Base-by-base conservation (phyloP, 2,797 vertebrate genomes). In the Characodon lateralis region DNA sequence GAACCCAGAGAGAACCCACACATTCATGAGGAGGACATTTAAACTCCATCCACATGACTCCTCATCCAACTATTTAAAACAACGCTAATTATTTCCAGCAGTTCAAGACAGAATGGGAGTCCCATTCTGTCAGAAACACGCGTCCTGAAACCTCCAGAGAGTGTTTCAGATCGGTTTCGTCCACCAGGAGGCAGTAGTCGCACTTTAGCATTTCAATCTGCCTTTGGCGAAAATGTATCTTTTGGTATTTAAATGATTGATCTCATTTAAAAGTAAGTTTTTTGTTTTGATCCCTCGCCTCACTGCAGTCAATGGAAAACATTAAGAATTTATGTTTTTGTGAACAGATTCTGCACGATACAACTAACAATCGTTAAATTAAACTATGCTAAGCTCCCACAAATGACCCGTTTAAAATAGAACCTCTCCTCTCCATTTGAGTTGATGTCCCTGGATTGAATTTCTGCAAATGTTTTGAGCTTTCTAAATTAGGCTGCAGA, bases 311-410 rank as follows among this genome's bases (percentile, higher is more conserved):
- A 10, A 68, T 43, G 65, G 39, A 4, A 43, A 68, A 39, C 6
- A 39, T 65, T 65, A 35, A 65, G 16, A 20, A 65, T 65, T 65
- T 63, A 63, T 63, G 35, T 18, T 63, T 63, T 63, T 31, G 59
- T 63, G 35, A 63, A 35, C 59, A 65, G 7, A 65, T 35, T 9
- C 7, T 39, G 31, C 6, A 63, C 16, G 6, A 63, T 2, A 13
- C 6, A 61, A 6, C 14, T 28, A 35, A 35, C 12, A 31, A 35
- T 14, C 14, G 58, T 63, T 63, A 6, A 35, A 26, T 35, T 9
- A 63, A 63, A 63, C 31, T 63, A 3, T 28, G 58, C 58, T 28
- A 28, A 59, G 26, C 26, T 26, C 26, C 26, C 56, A 7, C 43
- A 43, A 5, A 43, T 10, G 43, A 43, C 12, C 26, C 28, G 26